Percentiles rank a stretch among this genome's conserved stretches.
Evolutionary conservation across 2,888 invertebrate species (phyloP).

Genomic region (Deilephila elpenor): DNA sequence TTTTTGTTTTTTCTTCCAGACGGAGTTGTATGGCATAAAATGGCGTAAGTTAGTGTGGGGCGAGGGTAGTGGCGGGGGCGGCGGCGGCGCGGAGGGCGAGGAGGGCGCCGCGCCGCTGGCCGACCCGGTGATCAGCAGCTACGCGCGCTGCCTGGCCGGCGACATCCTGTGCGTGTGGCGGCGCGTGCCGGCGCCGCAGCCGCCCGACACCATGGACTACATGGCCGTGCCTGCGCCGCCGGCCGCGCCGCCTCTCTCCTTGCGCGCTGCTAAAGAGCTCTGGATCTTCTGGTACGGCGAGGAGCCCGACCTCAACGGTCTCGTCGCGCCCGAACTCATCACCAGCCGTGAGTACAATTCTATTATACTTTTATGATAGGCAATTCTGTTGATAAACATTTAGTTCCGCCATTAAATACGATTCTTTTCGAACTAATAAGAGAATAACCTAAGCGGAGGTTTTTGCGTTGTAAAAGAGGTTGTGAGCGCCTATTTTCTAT

Average conservation of each 20-base stretch:
- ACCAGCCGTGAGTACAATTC: slow-evolving; percentile 89
- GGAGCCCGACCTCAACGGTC: slow-evolving; percentile 94
- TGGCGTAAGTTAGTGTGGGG: slow-evolving; percentile 98
- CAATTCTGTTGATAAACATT: too few species aligned
- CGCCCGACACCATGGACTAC: slow-evolving; percentile 73
- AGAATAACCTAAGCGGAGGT: too few species aligned
- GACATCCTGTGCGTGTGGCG: slow-evolving; percentile 99
- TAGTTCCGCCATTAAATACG: too few species aligned
- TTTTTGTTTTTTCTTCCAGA: slow-evolving; percentile 86
- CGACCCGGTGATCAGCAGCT: slow-evolving; percentile 95
- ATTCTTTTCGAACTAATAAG: too few species aligned
- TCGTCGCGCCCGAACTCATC: slow-evolving; percentile 94
- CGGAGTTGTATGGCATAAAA: slow-evolving; percentile 99
- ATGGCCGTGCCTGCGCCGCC: slow-evolving; percentile 72
- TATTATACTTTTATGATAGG: too few species aligned
- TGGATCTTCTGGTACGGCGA: slow-evolving; percentile 99
- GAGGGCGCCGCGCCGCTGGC: slow-evolving; percentile 89
- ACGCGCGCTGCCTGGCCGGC: slow-evolving; percentile 95
- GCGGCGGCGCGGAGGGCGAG: slow-evolving; percentile 75
- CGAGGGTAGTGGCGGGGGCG: slow-evolving; percentile 81
- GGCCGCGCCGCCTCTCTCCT: slow-evolving; percentile 89
- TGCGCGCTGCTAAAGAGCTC: slow-evolving; percentile 96
- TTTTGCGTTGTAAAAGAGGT: too few species aligned
- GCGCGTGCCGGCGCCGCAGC: slow-evolving; percentile 88
- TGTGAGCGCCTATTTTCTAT: too few species aligned